These are phyloP conservation scores for Cryptotermes secundus DNA, from an alignment of 1,140 invertebrate species.

Conservation along the genomic window DNA sequence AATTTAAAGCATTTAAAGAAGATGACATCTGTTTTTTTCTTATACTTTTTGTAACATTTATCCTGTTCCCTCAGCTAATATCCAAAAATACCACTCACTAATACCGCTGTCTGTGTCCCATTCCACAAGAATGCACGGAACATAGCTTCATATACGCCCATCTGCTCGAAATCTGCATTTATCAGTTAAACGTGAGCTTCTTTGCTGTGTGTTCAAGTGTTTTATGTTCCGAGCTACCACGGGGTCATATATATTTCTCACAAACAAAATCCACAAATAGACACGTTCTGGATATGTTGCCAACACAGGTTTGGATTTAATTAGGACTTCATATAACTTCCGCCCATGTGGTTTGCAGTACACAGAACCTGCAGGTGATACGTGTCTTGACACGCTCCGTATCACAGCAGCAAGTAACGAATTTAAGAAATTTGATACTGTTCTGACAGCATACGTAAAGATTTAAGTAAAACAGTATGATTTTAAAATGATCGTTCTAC, in stretches of 20 bases:
- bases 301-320: background rate
- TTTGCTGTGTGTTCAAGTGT: background rate
- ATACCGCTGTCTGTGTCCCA: background rate
- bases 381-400: background rate
- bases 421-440: background rate
- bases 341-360: background rate
- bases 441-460: background rate
- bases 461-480: background rate
- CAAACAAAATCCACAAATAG: constrained; percentile 19
- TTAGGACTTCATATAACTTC: constrained; percentile 1
- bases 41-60: background rate
- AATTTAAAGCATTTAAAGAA: background rate
- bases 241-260: background rate
- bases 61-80: background rate
- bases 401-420: background rate
- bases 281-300: background rate
- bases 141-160: background rate
- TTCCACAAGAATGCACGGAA: too few relatives aligned
- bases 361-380: background rate
- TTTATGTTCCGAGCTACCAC: background rate
- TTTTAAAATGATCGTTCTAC: background rate
- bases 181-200: background rate
- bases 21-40: background rate
- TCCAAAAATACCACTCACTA: background rate
- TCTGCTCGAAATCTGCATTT: background rate